phyloP scores from a whole-genome alignment of 2,113 vertebrate species.

The Myxocyprinus asiaticus region DNA sequence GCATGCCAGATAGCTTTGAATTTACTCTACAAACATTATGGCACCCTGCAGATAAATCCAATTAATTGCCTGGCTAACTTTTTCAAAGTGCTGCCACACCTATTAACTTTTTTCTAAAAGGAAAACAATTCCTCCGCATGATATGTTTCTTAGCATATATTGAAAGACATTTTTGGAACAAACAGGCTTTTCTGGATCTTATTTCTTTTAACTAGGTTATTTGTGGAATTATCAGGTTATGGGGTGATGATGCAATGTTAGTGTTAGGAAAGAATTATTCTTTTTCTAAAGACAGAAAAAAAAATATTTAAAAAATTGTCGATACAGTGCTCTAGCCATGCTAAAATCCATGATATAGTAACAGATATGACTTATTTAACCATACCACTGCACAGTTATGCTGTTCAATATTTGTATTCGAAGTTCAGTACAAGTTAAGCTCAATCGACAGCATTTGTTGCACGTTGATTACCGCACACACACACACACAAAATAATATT shows the following conservation, averaged over 20 bases:
- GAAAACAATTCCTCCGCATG: neutral
- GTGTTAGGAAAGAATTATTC: neutral
- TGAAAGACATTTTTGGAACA: neutral
- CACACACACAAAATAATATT: too few species aligned
- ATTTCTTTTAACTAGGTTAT: neutral
- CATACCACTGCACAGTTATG: too few species aligned
- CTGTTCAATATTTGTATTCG: too few species aligned
- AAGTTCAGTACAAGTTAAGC: too few species aligned
- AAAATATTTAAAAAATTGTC: too few species aligned
- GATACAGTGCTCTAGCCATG: too few species aligned
- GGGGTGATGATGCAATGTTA: neutral
- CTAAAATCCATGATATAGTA: too few species aligned
- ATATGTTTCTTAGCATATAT: neutral
- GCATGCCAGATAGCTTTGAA: constrained; percentile 19
- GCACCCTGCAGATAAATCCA: constrained; percentile 11
- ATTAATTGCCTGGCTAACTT: constrained; percentile 27
- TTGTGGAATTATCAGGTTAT: neutral
- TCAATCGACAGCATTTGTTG: too few species aligned
- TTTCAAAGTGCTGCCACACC: neutral
- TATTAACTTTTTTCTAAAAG: neutral
- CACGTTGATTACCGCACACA: too few species aligned
- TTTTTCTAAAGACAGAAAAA: neutral
- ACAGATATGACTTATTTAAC: too few species aligned
- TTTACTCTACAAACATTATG: neutral
- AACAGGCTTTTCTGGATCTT: neutral